These are phyloP conservation scores for Saccopteryx bilineata DNA, from an alignment of 2,113 vertebrate species.

Conservation along the genomic window DNA sequence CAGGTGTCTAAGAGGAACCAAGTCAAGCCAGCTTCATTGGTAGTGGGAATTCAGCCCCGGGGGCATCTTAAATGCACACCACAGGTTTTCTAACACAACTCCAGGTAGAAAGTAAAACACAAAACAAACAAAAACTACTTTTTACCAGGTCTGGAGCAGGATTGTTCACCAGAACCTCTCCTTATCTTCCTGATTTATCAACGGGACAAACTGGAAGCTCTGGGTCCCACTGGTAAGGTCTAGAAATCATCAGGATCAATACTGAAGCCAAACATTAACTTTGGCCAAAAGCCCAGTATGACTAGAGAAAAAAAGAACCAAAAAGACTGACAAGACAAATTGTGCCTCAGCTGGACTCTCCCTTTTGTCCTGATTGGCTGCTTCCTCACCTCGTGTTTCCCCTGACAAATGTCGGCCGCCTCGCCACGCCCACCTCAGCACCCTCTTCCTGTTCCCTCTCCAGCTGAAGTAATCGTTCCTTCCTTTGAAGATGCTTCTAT, in stretches of 20 bases:
- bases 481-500: not conserved
- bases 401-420: not conserved
- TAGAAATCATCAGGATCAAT: not conserved
- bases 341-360: not conserved
- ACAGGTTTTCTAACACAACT: not conserved
- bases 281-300: not conserved
- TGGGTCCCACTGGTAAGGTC: not conserved
- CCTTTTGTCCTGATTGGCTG: not conserved
- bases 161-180: not conserved
- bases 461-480: not conserved
- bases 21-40: not conserved
- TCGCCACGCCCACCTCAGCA: not conserved
- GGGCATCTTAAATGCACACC: not conserved
- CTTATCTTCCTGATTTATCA: not conserved
- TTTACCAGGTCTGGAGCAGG: not conserved
- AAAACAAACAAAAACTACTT: not conserved
- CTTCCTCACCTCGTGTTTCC: not conserved
- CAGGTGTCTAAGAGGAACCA: not conserved
- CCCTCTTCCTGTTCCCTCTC: too few relatives aligned
- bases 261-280: not conserved
- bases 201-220: not conserved
- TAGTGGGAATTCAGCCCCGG: not conserved
- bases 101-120: not conserved
- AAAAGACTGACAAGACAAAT: not conserved
- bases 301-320: not conserved